phyloP scores from a whole-genome alignment of 2,888 invertebrate genomes.

The Physocephala rufipes region DNA sequence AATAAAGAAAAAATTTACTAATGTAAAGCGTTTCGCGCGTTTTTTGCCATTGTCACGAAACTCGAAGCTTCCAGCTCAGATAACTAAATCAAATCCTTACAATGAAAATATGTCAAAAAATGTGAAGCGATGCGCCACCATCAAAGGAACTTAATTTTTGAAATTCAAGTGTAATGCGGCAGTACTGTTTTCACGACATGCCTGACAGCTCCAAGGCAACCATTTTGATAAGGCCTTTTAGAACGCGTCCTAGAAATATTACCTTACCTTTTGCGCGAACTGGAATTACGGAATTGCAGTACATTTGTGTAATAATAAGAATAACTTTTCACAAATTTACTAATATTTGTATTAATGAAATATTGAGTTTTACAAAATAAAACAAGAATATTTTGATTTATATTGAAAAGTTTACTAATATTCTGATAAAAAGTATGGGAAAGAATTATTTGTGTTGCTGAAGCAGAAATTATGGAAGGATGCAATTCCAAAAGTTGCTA shows the following conservation, averaged over 20 bases:
- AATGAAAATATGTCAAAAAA: too few species aligned
- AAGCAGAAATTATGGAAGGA: neutral
- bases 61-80: too few species aligned
- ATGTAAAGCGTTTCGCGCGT: too few species aligned
- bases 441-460: slow-evolving; percentile 1
- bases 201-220: slow-evolving; percentile 11
- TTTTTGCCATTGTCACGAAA: too few species aligned
- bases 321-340: slow-evolving; percentile 12
- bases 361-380: neutral
- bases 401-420: neutral
- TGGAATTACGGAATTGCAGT: neutral
- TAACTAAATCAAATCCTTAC: too few species aligned
- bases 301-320: slow-evolving; percentile 21
- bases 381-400: neutral
- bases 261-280: slow-evolving; percentile 21
- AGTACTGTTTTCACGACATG: too few species aligned
- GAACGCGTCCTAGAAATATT: slow-evolving; percentile 21
- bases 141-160: too few species aligned
- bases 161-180: too few species aligned
- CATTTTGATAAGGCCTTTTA: slow-evolving; percentile 16
- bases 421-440: neutral
- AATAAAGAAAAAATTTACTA: too few species aligned
- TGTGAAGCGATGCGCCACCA: too few species aligned
- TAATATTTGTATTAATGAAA: neutral
- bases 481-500: slow-evolving; percentile 4